Evolutionary conservation across 1,140 invertebrate species (phyloP), one percentile per base, ranked within the genome.

Genomic region (Trichonephila clavata): DNA sequence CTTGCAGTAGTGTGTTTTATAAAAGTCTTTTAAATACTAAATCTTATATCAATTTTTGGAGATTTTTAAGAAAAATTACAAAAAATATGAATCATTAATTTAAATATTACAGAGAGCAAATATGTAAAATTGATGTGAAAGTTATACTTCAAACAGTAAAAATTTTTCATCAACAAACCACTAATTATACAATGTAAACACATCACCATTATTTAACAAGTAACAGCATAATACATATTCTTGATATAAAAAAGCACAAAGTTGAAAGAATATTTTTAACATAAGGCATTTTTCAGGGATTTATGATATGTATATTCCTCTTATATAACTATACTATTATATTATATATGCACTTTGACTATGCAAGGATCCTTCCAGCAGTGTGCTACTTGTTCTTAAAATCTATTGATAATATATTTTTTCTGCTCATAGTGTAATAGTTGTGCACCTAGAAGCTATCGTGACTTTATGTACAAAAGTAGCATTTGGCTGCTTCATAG

Each of bases 231-330:
- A 21, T 65, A 18, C 39, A 39, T 43, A 20, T 43, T 81, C 43
- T 43, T 20, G 1, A 8, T 81, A 50, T 50, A 84, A 86, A 86
- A 86, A 65, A 65, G n/a, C 21, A n/a, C 21, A n/a, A n/a, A 65
- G 21, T 10, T 50, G 63, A 65, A 65, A 65, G n/a, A n/a, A 21
- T 65, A 65, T 57, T 80, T 80, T 90, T 61, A 81, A 90, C 50
- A 80, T 81, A 80, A 90, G 88, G 88, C 88, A 90, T 57, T 90
- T 90, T 57, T 80, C 43, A 14, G 50, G 88, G 50, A 81, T 43
- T 80, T 16, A 39, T 90, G 88, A 90, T 90, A 90, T 90, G 88
- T 90, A 80, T 77, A 27, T 59, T 10, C 10, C 80, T 80, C 88
- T 80, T 80, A 80, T 32, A n/a, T 68, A 68, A n/a, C 59, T 63